phyloP scores from a whole-genome alignment of 1,140 invertebrate genomes.

The Daktulosphaira vitifoliae region DNA sequence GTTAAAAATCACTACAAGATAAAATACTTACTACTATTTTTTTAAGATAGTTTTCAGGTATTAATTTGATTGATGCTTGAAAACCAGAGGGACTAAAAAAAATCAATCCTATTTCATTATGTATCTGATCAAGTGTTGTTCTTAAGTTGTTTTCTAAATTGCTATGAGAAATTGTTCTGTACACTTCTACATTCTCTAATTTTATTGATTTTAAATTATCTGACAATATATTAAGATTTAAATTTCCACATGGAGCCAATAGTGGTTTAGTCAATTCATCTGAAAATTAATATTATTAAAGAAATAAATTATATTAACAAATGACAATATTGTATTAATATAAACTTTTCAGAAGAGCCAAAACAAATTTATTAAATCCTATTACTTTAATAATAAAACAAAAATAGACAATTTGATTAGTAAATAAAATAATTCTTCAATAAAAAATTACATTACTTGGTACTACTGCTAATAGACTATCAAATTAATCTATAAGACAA shows the following conservation, averaged over 20 bases:
- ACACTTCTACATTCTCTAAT: conserved; percentile 26
- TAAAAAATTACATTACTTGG: no score
- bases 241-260: conserved; percentile 16
- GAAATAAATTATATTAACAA: no score
- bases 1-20: no score
- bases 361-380: no score
- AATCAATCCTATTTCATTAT: conserved; percentile 6
- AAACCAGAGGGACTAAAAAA: conserved; percentile 31
- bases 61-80: conserved; percentile 3
- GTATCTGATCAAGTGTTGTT: neutral
- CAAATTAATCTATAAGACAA: no score
- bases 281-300: conserved; percentile 8
- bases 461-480: no score
- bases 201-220: conserved; percentile 18
- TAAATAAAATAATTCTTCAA: no score
- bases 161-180: conserved; percentile 11
- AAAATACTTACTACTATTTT: conserved; percentile 14
- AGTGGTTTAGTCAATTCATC: conserved; percentile 16
- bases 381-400: no score
- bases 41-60: conserved; percentile 3
- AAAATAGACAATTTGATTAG: no score
- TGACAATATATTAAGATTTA: conserved; percentile 21
- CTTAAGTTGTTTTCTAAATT: conserved; percentile 17
- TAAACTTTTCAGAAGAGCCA: no score
- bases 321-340: no score